Conservation (phyloP, 2,888 invertebrate species). For the Onthophagus sagittarius region DNA sequence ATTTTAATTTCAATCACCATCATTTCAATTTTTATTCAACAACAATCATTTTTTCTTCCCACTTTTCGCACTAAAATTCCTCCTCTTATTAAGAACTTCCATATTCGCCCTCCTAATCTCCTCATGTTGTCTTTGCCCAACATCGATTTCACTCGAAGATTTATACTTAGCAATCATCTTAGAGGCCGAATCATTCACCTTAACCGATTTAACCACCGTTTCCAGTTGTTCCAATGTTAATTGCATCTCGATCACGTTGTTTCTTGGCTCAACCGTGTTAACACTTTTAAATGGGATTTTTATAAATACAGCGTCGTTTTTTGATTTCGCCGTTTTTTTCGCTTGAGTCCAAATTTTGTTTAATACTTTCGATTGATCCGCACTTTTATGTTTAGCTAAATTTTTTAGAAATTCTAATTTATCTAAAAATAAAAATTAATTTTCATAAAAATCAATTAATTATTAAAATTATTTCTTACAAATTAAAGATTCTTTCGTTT, state of each 20-base stretch:
- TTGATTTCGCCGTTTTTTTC: constrained; percentile 40
- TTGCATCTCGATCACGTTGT: constrained; percentile 37
- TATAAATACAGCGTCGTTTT: constrained; percentile 42
- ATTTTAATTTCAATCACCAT: no score
- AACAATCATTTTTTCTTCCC: not conserved
- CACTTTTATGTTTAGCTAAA: constrained; percentile 38
- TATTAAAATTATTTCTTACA: constrained; percentile 14
- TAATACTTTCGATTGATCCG: constrained; percentile 40
- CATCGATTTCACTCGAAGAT: constrained; percentile 21
- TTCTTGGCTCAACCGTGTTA: constrained; percentile 30
- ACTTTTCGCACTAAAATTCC: constrained; percentile 17
- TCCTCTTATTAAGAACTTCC: constrained; percentile 16
- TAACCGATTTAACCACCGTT: constrained; percentile 30
- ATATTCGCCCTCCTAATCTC: constrained; percentile 21
- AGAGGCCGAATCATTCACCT: not conserved
- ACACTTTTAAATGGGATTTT: constrained; percentile 38
- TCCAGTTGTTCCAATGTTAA: constrained; percentile 41
- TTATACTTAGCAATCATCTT: constrained; percentile 13
- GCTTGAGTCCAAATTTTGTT: constrained; percentile 44
- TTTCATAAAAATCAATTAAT: not conserved
- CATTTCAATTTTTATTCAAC: not conserved
- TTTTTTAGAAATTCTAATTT: constrained; percentile 41
- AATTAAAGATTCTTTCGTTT: constrained; percentile 22
- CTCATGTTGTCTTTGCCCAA: constrained; percentile 19
- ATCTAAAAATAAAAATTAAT: constrained; percentile 31